Percentiles rank a stretch among this genome's conserved stretches.
These are phyloP conservation scores for Calidris pygmaea DNA, from an alignment of 2,113 vertebrate species.

Conservation along the genomic window DNA sequence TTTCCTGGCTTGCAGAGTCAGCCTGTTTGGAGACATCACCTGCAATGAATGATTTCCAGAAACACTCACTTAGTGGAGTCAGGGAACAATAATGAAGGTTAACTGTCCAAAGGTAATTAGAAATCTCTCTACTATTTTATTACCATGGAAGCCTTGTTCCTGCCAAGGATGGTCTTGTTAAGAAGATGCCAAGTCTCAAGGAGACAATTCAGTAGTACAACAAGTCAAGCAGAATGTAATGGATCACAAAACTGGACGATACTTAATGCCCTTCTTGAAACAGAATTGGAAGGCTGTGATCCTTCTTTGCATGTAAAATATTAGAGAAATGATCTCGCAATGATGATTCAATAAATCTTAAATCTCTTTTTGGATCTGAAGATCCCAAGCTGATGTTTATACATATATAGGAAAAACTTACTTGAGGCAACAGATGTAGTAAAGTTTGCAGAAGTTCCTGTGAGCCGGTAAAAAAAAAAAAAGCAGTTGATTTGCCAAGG, in stretches of 20 bases:
- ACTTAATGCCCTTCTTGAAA: not conserved
- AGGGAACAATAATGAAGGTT: not conserved
- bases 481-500: not conserved
- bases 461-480: not conserved
- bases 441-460: not conserved
- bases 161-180: not conserved
- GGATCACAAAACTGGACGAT: not conserved
- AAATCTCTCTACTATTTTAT: not conserved
- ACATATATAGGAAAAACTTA: not conserved
- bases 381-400: not conserved
- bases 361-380: not conserved
- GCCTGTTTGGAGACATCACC: not conserved
- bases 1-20: not conserved
- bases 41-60: not conserved
- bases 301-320: not conserved
- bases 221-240: not conserved
- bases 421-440: not conserved
- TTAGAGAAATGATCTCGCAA: not conserved
- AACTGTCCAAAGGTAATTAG: not conserved
- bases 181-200: not conserved
- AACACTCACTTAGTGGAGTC: not conserved
- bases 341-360: not conserved
- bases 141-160: not conserved
- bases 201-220: not conserved
- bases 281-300: not conserved